phyloP scores from a whole-genome alignment of 2,797 vertebrate genomes.

The Pitangus sulphuratus region DNA sequence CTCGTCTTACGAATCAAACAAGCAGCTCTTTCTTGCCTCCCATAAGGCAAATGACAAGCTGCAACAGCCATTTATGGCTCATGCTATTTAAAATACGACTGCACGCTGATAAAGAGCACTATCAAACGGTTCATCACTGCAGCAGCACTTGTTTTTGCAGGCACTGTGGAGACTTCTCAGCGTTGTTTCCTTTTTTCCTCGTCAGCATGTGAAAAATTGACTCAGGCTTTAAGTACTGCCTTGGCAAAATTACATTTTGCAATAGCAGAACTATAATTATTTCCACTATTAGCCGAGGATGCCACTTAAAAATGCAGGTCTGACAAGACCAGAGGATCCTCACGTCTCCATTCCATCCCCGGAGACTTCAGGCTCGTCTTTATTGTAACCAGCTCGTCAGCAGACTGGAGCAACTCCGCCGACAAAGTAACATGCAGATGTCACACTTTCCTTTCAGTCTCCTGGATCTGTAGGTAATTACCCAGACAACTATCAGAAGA shows the following conservation, averaged over 20 bases:
- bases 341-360: background rate
- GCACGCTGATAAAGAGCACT: slow-evolving; percentile 5
- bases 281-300: background rate
- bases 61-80: background rate
- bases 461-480: background rate
- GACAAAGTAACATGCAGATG: background rate
- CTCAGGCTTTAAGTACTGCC: background rate
- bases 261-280: slow-evolving; percentile 8
- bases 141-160: background rate
- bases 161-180: background rate
- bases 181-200: background rate
- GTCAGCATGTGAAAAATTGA: background rate
- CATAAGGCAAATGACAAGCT: background rate
- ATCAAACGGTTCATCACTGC: slow-evolving; percentile 3
- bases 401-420: background rate
- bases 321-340: background rate
- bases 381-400: background rate
- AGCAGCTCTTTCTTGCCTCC: slow-evolving; percentile 41
- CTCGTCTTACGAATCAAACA: slow-evolving; percentile 32
- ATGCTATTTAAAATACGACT: background rate
- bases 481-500: background rate
- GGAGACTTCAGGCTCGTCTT: background rate
- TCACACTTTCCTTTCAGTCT: background rate
- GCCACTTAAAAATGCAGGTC: background rate
- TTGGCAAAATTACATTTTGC: background rate